Conservation (phyloP, 1,140 invertebrate genomes). For the Cepaea nemoralis region DNA sequence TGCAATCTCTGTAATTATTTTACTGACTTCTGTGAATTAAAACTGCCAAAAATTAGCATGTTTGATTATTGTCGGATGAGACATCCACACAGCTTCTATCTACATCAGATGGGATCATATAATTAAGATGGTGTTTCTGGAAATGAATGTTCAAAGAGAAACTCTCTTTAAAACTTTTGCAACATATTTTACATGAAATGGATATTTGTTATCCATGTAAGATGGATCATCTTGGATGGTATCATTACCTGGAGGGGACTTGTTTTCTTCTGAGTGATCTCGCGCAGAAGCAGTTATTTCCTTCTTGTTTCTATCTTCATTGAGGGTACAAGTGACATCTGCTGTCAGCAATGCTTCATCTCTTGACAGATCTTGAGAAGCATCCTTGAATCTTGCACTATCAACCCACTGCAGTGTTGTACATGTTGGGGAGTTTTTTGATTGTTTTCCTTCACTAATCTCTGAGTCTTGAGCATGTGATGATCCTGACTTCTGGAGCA, state of each 20-base stretch:
- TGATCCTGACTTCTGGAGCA: not conserved
- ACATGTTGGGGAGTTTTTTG: conserved; percentile 58
- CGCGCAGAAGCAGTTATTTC: conserved; percentile 13
- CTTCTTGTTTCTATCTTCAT: not conserved
- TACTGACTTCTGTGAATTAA: too few relatives aligned
- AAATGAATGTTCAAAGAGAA: conserved; percentile 96
- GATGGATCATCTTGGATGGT: not conserved
- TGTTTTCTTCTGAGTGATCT: conserved; percentile 27
- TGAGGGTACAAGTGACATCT: not conserved
- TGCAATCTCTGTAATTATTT: too few relatives aligned
- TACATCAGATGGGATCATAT: conserved; percentile 95
- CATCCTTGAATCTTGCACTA: not conserved
- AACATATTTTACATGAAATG: conserved; percentile 89
- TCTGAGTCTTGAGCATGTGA: not conserved
- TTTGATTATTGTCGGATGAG: conserved; percentile 91
- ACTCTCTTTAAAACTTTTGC: conserved; percentile 93
- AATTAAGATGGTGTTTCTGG: conserved; percentile 93
- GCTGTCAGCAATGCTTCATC: not conserved
- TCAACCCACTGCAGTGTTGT: conserved; percentile 49
- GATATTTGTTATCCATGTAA: conserved; percentile 87
- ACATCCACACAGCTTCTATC: conserved; percentile 96
- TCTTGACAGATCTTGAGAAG: not conserved
- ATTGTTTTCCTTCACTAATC: conserved; percentile 30
- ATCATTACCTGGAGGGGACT: not conserved
- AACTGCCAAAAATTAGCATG: too few relatives aligned